Conservation (phyloP, 23 tunicate genomes). For the Halocynthia roretzi region DNA sequence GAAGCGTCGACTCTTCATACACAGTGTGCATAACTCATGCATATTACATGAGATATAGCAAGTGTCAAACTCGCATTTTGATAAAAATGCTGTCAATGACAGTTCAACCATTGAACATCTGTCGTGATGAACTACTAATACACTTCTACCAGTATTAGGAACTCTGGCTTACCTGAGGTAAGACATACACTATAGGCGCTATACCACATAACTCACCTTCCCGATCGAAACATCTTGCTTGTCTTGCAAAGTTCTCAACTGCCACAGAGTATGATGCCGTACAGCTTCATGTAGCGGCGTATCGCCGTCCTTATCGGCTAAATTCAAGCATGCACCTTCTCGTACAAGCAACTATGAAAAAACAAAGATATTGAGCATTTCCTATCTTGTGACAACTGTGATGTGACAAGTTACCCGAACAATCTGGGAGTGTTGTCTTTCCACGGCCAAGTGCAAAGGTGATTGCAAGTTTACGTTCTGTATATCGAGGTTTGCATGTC, state of each 20-base stretch:
- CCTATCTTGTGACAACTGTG: neutral
- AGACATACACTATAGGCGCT: too few species aligned
- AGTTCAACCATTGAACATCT: too few species aligned
- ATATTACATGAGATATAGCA: too few species aligned
- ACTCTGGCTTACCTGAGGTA: too few species aligned
- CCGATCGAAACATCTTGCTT: slow-evolving; percentile 62
- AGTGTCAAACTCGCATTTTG: too few species aligned
- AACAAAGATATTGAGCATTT: neutral
- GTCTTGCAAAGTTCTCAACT: slow-evolving; percentile 86
- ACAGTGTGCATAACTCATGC: too few species aligned
- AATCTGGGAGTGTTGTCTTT: slow-evolving; percentile 85
- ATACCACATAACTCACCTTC: slow-evolving; percentile 27
- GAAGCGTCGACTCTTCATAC: too few species aligned
- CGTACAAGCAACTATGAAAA: slow-evolving; percentile 61
- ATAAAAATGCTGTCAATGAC: too few species aligned
- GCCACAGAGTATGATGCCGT: slow-evolving; percentile 92
- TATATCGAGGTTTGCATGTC: slow-evolving; percentile 90
- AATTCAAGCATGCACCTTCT: slow-evolving; percentile 76
- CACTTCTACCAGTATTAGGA: too few species aligned
- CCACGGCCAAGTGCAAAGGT: slow-evolving; percentile 85
- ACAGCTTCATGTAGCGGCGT: slow-evolving; percentile 86
- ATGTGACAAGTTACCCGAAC: slow-evolving; percentile 58
- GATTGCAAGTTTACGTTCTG: slow-evolving; percentile 88
- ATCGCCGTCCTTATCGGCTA: slow-evolving; percentile 89
- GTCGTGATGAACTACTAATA: too few species aligned